Evolutionary conservation across 2,888 invertebrate species (phyloP).

Genomic region (Cheilosia urbana): DNA sequence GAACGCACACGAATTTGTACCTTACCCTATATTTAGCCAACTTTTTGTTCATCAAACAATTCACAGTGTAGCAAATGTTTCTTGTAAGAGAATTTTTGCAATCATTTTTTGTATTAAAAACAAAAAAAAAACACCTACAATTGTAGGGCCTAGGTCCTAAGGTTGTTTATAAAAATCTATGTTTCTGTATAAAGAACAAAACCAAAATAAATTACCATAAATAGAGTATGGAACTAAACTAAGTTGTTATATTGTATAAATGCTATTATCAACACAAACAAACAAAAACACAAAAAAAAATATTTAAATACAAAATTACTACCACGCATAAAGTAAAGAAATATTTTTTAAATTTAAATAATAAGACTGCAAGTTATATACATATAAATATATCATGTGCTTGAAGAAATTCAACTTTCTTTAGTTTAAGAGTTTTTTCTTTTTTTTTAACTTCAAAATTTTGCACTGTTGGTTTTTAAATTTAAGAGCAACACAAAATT

Average conservation of each 20-base stretch:
- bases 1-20: slow-evolving; percentile 67
- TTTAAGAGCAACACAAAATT: slow-evolving; percentile 34
- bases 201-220: background rate
- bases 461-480: slow-evolving; percentile 45
- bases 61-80: slow-evolving; percentile 65
- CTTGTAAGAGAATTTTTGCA: slow-evolving; percentile 11
- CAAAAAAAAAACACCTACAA: background rate
- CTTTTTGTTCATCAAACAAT: slow-evolving; percentile 18
- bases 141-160: background rate
- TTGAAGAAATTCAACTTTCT: slow-evolving; percentile 32
- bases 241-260: slow-evolving; percentile 56
- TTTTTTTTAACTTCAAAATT: background rate
- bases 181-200: slow-evolving; percentile 49
- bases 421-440: background rate
- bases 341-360: slow-evolving; percentile 71
- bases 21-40: slow-evolving; percentile 60
- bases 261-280: slow-evolving; percentile 24
- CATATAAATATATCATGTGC: slow-evolving; percentile 52
- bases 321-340: slow-evolving; percentile 15
- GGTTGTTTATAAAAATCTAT: slow-evolving; percentile 11
- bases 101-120: slow-evolving; percentile 52
- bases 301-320: slow-evolving; percentile 15
- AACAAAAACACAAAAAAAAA: slow-evolving; percentile 7
- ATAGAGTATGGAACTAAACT: slow-evolving; percentile 6
- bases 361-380: slow-evolving; percentile 71